Conservation (phyloP, 1,140 invertebrate genomes). For the Zaprionus davidi region DNA sequence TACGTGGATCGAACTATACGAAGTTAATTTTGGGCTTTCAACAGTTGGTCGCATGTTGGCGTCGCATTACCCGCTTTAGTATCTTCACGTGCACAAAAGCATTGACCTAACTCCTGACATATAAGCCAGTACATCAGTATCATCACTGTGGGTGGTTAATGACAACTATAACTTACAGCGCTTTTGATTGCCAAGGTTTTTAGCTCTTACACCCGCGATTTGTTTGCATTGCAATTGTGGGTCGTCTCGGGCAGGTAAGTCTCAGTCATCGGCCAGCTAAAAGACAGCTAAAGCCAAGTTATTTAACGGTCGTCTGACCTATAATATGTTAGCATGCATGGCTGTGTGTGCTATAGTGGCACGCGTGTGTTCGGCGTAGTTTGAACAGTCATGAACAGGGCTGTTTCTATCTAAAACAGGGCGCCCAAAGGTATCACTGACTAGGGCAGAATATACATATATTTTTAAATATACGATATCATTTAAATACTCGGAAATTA, state of each 20-base stretch:
- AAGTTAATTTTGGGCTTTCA: constrained; percentile 11
- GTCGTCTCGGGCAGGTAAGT: constrained; percentile 16
- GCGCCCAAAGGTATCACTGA: constrained; percentile 15
- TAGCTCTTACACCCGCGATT: constrained; percentile 44
- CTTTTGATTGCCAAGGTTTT: constrained; percentile 66
- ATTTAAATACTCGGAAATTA: not conserved
- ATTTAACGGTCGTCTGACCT: constrained; percentile 66
- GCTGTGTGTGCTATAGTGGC: constrained; percentile 21
- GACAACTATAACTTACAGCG: constrained; percentile 63
- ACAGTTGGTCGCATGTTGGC: constrained; percentile 44
- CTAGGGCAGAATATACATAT: not conserved
- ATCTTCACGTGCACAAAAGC: constrained; percentile 37
- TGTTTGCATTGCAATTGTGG: constrained; percentile 73
- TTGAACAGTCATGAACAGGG: constrained; percentile 59
- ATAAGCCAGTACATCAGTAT: constrained; percentile 41
- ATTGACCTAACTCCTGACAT: constrained; percentile 58
- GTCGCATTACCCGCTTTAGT: constrained; percentile 11
- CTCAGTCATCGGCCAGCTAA: constrained; percentile 18
- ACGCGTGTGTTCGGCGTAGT: constrained; percentile 54
- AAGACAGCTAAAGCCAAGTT: constrained; percentile 44
- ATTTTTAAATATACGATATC: not conserved
- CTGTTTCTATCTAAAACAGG: constrained; percentile 1
- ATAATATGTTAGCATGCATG: constrained; percentile 26
- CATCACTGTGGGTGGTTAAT: constrained; percentile 43
- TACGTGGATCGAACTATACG: not conserved